Conservation (phyloP, 2,797 vertebrate species). For the Astyanax mexicanus region DNA sequence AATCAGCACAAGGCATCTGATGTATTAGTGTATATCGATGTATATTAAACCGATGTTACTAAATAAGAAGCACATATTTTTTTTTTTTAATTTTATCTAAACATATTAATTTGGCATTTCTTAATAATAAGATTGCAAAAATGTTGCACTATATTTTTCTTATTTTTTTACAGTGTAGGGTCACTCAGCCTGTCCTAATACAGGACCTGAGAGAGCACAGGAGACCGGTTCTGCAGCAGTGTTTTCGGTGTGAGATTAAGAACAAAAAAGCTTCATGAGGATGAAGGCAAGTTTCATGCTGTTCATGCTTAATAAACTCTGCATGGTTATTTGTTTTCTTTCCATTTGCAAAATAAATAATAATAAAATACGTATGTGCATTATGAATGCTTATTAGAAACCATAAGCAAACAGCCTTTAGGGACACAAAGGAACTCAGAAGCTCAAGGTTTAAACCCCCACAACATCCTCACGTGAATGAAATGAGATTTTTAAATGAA, state of each 20-base stretch:
- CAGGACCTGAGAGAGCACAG: constrained; percentile 11
- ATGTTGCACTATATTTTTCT: too few species aligned
- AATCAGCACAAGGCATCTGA: too few species aligned
- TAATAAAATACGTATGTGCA: background rate
- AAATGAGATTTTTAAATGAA: constrained; percentile 25
- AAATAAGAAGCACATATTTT: too few species aligned
- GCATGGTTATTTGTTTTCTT: constrained; percentile 1
- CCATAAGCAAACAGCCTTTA: constrained; percentile 6
- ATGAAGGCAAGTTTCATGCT: too few species aligned
- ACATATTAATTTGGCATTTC: too few species aligned
- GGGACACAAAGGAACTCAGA: background rate
- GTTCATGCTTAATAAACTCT: too few species aligned
- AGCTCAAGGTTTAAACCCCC: constrained; percentile 18
- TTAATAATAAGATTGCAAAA: too few species aligned
- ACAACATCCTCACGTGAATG: background rate
- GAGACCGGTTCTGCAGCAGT: constrained; percentile 16
- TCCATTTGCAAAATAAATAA: constrained; percentile 34
- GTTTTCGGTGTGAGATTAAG: too few species aligned
- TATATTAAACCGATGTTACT: too few species aligned
- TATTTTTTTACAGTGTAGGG: too few species aligned
- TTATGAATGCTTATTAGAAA: constrained; percentile 13
- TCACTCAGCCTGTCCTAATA: background rate
- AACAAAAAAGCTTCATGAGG: background rate
- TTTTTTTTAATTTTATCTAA: too few species aligned
- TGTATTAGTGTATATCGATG: too few species aligned